A percentile compares a stretch with the other conserved stretches of the same genome.
phyloP scores from a whole-genome alignment of 2,113 vertebrate genomes.

The Vicugna pacos region DNA sequence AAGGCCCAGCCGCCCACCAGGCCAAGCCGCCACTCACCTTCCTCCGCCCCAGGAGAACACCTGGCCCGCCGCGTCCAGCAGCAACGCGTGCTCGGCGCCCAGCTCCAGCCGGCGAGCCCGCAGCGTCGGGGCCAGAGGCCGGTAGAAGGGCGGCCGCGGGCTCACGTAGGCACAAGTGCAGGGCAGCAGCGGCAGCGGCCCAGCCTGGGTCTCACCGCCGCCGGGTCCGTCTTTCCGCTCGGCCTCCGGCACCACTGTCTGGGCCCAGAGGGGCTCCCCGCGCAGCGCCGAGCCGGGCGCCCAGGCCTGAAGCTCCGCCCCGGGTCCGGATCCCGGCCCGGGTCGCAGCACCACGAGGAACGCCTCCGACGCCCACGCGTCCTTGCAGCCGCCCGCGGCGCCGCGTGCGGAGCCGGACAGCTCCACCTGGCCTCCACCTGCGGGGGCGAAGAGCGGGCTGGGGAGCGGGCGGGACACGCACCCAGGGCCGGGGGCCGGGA shows the following conservation, averaged over 20 bases:
- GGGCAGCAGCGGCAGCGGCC: constrained; percentile 90
- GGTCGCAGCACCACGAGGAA: constrained; percentile 86
- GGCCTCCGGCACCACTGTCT: background rate
- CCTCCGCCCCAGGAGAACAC: constrained; percentile 93
- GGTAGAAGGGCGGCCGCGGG: constrained; percentile 88
- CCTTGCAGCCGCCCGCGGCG: constrained; percentile 83
- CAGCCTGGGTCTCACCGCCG: constrained; percentile 70
- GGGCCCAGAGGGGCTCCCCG: constrained; percentile 83
- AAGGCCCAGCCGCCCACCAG: too few species aligned
- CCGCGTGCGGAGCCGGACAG: constrained; percentile 84
- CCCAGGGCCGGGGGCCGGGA: too few species aligned
- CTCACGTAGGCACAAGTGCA: constrained; percentile 88
- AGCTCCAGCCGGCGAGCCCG: constrained; percentile 88
- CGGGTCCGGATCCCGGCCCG: constrained; percentile 75
- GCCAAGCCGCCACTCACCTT: constrained; percentile 86
- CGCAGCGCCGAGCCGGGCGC: background rate
- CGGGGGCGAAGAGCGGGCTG: background rate
- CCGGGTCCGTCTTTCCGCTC: background rate
- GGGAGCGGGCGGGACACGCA: rapidly evolving
- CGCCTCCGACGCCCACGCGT: constrained; percentile 88
- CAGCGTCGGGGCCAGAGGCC: constrained; percentile 84
- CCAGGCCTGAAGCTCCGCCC: constrained; percentile 75
- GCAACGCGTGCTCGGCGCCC: constrained; percentile 90
- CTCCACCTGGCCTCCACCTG: constrained; percentile 70
- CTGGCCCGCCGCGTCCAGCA: constrained; percentile 86